Percentiles rank a stretch among this genome's conserved stretches.
These are phyloP conservation scores for Laothoe populi DNA, from an alignment of 2,888 invertebrate species.

Conservation along the genomic window DNA sequence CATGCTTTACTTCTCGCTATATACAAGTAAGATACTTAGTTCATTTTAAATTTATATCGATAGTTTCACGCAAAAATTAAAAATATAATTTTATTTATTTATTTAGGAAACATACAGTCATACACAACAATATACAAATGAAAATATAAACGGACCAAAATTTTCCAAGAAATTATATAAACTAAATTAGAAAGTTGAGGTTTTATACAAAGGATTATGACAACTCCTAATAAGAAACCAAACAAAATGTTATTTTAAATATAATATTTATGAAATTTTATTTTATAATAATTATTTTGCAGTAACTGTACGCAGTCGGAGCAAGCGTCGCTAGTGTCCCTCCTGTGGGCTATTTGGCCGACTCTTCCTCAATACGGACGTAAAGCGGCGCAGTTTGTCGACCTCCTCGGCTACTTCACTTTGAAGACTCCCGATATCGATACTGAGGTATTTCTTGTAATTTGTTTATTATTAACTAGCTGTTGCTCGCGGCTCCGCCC, in stretches of 20 bases:
- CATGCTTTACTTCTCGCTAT: conserved; percentile 94
- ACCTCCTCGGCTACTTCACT: conserved; percentile 97
- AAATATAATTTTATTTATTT: too few species aligned
- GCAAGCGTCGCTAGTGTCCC: conserved; percentile 91
- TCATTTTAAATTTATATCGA: background rate
- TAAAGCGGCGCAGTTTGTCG: conserved; percentile 98
- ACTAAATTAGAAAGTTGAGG: too few species aligned
- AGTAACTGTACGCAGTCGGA: conserved; percentile 91
- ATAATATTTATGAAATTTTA: conserved; percentile 10
- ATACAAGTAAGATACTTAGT: conserved; percentile 87
- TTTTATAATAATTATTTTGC: conserved; percentile 29
- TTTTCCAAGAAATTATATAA: too few species aligned
- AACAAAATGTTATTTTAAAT: too few species aligned
- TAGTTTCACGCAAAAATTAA: too few species aligned
- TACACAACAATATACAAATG: too few species aligned
- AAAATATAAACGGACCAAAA: too few species aligned
- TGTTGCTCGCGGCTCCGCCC: too few species aligned
- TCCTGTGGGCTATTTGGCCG: conserved; percentile 97
- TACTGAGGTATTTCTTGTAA: conserved; percentile 76
- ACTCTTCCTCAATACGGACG: conserved; percentile 95
- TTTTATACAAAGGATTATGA: too few species aligned
- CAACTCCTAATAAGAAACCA: too few species aligned
- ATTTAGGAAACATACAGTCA: background rate
- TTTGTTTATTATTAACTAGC: too few species aligned
- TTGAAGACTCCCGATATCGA: conserved; percentile 91